Evolutionary conservation across 2,797 vertebrate species (phyloP).

Genomic region (Malacoraja senta): DNA sequence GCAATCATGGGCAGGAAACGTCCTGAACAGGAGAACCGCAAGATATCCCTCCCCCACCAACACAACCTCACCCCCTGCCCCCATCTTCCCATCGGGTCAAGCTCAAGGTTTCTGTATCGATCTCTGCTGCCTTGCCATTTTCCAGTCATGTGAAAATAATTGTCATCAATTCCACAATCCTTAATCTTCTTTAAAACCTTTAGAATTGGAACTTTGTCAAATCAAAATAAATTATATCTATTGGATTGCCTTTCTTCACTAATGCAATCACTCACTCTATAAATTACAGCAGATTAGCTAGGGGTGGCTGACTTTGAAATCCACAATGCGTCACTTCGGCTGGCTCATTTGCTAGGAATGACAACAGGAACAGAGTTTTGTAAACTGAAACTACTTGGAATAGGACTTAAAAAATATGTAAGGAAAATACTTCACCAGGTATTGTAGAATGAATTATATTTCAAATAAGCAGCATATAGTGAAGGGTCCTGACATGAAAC

Average conservation of each 20-base stretch:
- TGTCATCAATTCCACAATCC: not conserved
- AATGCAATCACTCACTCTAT: not conserved
- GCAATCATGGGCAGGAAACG: not conserved
- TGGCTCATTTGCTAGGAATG: not conserved
- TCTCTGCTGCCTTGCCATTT: not conserved
- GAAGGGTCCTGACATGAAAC: too few species aligned
- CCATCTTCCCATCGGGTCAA: not conserved
- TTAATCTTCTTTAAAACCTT: conserved; percentile 30
- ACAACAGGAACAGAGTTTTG: not conserved
- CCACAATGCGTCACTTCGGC: not conserved
- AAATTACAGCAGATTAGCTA: not conserved
- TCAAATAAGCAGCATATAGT: not conserved
- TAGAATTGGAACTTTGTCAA: conserved; percentile 15
- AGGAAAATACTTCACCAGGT: not conserved
- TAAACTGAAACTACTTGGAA: not conserved
- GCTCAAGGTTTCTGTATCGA: not conserved
- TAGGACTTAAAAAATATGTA: not conserved
- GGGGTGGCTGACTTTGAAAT: not conserved
- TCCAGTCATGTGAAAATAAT: not conserved
- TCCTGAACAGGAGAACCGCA: not conserved
- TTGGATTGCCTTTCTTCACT: not conserved
- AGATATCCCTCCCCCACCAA: not conserved
- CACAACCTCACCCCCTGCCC: too few species aligned
- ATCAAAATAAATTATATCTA: not conserved
- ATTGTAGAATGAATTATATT: not conserved